Evolutionary conservation across 2,797 vertebrate genomes (phyloP), one percentile per base, ranked within the genome.

Genomic region (Syngnathus rostellatus): DNA sequence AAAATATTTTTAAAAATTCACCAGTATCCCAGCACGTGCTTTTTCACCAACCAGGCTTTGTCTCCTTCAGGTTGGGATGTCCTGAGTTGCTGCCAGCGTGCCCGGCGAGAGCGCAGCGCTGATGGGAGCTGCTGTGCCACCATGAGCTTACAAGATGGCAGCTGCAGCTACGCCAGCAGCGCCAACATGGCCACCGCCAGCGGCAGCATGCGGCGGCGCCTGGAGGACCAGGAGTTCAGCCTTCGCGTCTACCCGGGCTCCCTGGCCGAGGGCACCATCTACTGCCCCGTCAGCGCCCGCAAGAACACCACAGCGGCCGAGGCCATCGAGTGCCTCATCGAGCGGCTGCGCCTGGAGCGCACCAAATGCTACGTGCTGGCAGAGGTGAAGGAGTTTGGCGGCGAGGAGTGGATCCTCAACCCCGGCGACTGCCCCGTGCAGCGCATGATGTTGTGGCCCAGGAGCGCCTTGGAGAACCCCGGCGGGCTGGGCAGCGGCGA

Each of bases 321-420:
- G 85, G 95, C 95, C 88, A 98, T 98, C 25, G 94, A 95, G n/a
- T 82, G 80, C 17, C 93, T 98, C 76, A 95, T 98, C 54, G 86
- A 92, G 48, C 93, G 89, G 73, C 81, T 98, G 67, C 92, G 84
- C 54, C 90, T 98, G 3, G 95, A 98, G 70, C 93, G 94, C 53
- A 92, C 93, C 68, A 96, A 95, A 80, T 95, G 93, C 69, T 98
- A 98, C 0, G 96, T 98, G 69, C 66, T 98, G 64, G 96, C 96
- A 0, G 96, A 98, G 77, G 96, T 98, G 72, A 98, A 98, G 80
- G 96, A 98, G 85, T 98, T 98, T 17, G 96, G 96, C 1, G 96
- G 96, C 66, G 96, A 98, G 84, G 96, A 98, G 85, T 98, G 96
- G 96, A 96, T 98, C 80, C 93, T 98, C 74, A 98, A 98, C 85